A percentile compares a stretch with the other conserved stretches of the same genome.
phyloP scores from a whole-genome alignment of 2,113 vertebrate species.

The Archocentrus centrarchus region DNA sequence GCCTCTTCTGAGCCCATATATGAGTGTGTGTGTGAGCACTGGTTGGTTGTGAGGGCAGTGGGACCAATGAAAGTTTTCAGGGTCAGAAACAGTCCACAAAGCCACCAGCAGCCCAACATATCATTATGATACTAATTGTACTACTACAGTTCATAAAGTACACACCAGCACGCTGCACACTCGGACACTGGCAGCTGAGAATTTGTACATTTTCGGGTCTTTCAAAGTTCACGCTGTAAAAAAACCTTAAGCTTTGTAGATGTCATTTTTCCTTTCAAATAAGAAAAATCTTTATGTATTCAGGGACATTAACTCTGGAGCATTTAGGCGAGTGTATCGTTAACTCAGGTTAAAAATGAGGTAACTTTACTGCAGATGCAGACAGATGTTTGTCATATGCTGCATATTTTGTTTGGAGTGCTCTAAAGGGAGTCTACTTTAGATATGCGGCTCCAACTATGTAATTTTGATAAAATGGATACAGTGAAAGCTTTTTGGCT shows the following conservation, averaged over 20 bases:
- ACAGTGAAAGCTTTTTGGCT: slow-evolving; percentile 8
- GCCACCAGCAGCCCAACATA: slow-evolving; percentile 25
- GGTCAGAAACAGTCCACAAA: slow-evolving; percentile 29
- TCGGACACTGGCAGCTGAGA: not conserved
- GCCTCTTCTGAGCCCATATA: not conserved
- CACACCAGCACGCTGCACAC: not conserved
- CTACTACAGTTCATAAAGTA: slow-evolving; percentile 30
- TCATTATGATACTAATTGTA: slow-evolving; percentile 39
- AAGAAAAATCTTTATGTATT: not conserved
- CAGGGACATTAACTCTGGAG: not conserved
- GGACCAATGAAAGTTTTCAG: slow-evolving; percentile 31
- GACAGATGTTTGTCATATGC: not conserved
- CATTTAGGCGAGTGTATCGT: not conserved
- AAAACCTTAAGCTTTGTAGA: not conserved
- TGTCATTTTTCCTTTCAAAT: not conserved
- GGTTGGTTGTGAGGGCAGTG: slow-evolving; percentile 9
- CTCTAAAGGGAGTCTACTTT: not conserved
- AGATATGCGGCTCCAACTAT: slow-evolving; percentile 10
- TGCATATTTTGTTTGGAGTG: slow-evolving; percentile 32
- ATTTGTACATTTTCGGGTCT: slow-evolving; percentile 2
- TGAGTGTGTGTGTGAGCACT: not conserved
- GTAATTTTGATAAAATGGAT: slow-evolving; percentile 25
- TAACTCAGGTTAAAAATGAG: slow-evolving; percentile 8
- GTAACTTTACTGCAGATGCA: not conserved
- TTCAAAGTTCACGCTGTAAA: slow-evolving; percentile 18